Evolutionary conservation across 2,797 vertebrate species (phyloP), one percentile per base, ranked within the genome.

Genomic region (Eutrigla gurnardus): DNA sequence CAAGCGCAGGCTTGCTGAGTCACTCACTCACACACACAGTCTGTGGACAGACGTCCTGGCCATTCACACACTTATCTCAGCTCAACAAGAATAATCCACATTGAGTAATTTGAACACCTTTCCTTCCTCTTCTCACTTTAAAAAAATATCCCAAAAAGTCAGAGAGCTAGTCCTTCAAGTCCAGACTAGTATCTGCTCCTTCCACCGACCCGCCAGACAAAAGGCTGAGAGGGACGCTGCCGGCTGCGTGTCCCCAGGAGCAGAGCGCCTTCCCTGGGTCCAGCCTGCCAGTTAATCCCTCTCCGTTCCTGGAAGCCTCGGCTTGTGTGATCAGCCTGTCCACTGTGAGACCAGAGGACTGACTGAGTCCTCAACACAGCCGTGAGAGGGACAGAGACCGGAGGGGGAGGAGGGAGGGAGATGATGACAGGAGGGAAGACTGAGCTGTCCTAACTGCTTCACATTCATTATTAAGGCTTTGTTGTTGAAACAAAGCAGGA

Each of bases 1-100:
- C 83, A 65, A 66, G 86, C 65, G 17, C 4, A 1, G 86, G 66
- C 81, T 46, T 65, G 81, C 80, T 70, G 65, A 84, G 59, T 86
- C 82, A 84, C 81, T 71, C 32, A 65, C 70, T 17, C 53, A 59
- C 63, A 52, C 25, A 65, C 55, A n/a, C 10, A 33, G 37, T 15
- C 10, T 49, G 40, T n/a, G 61, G 37, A 62, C 60, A 40, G 50
- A 32, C 9, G n/a, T 58, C 45, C 64, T n/a, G 32, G 43, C 49
- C 33, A 59, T 63, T 47, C 70, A 53, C 70, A 67, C 70, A 43
- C 25, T 54, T 35, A 35, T 50, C 42, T 42, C 43, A 47, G 62
- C 47, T 55, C 46, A 33, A 13, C 3, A 17, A 14, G 53, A 55
- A 57, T 42, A 61, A 73, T 60, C 69, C 46, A 35, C 18, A 60